phyloP scores from a whole-genome alignment of 2,888 invertebrate species.

The Hipparchia semele region DNA sequence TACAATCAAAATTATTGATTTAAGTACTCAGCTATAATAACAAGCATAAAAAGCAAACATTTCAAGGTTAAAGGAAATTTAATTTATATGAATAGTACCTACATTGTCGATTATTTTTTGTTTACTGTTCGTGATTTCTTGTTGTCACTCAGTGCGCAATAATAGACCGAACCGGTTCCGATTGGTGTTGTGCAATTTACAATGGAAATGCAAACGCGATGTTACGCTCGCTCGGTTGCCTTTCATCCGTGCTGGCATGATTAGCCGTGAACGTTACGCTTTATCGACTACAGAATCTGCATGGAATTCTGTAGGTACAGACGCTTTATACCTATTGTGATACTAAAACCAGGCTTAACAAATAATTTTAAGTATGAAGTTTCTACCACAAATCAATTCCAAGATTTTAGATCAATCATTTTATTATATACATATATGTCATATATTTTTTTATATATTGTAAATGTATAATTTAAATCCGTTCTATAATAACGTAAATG shows the following conservation, averaged over 20 bases:
- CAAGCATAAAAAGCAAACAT: too few relatives aligned
- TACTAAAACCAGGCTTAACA: not conserved
- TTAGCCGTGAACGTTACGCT: slow-evolving; percentile 27
- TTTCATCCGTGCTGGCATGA: slow-evolving; percentile 24
- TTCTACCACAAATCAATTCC: too few relatives aligned
- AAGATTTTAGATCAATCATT: too few relatives aligned
- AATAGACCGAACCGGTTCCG: slow-evolving; percentile 10
- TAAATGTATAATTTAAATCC: too few relatives aligned
- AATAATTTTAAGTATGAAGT: too few relatives aligned
- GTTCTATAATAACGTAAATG: too few relatives aligned
- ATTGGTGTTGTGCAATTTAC: slow-evolving; percentile 15
- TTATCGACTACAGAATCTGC: slow-evolving; percentile 17
- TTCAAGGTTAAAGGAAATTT: too few relatives aligned
- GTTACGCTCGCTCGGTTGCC: slow-evolving; percentile 28
- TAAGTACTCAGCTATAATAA: too few relatives aligned
- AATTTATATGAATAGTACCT: too few relatives aligned
- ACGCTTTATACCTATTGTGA: not conserved
- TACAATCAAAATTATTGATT: too few relatives aligned
- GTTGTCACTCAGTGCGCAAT: slow-evolving; percentile 8
- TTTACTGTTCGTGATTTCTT: slow-evolving; percentile 2
- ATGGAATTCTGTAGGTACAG: slow-evolving; percentile 2
- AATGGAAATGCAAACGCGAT: slow-evolving; percentile 23
- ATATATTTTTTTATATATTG: too few relatives aligned
- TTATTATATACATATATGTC: too few relatives aligned
- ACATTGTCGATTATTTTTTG: not conserved